Percentiles rank a stretch among this genome's conserved stretches.
phyloP scores from a whole-genome alignment of 2,113 vertebrate genomes.

The Dromiciops gliroides region DNA sequence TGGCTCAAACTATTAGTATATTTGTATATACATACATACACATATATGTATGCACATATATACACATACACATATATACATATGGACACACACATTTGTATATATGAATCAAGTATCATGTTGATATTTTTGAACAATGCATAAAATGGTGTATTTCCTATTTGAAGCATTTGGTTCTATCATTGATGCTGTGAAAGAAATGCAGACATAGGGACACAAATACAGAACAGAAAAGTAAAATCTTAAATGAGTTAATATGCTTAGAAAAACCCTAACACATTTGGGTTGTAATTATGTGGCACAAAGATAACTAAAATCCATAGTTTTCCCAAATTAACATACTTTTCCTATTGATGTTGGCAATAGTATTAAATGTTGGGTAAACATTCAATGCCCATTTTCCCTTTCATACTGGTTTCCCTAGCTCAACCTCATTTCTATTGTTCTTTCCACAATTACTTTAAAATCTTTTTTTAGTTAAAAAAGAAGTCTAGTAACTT shows the following conservation, averaged over 20 bases:
- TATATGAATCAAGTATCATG: background rate
- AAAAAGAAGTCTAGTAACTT: background rate
- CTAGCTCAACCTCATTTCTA: constrained; percentile 13
- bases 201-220: background rate
- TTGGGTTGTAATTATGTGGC: constrained; percentile 37
- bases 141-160: background rate
- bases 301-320: background rate
- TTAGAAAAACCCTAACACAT: background rate
- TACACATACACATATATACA: constrained; percentile 11
- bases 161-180: constrained; percentile 9
- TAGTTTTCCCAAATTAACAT: background rate
- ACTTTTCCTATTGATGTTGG: constrained; percentile 30
- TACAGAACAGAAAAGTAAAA: background rate
- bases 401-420: constrained; percentile 25
- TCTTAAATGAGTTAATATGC: background rate
- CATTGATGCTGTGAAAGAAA: constrained; percentile 24
- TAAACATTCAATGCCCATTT: constrained; percentile 11
- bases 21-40: background rate
- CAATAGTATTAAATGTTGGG: background rate
- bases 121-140: background rate
- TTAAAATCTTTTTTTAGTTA: background rate
- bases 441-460: background rate
- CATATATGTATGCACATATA: background rate
- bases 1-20: constrained; percentile 28
- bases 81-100: background rate